Evolutionary conservation across 2,797 vertebrate genomes (phyloP).

Genomic region (Alca torda): DNA sequence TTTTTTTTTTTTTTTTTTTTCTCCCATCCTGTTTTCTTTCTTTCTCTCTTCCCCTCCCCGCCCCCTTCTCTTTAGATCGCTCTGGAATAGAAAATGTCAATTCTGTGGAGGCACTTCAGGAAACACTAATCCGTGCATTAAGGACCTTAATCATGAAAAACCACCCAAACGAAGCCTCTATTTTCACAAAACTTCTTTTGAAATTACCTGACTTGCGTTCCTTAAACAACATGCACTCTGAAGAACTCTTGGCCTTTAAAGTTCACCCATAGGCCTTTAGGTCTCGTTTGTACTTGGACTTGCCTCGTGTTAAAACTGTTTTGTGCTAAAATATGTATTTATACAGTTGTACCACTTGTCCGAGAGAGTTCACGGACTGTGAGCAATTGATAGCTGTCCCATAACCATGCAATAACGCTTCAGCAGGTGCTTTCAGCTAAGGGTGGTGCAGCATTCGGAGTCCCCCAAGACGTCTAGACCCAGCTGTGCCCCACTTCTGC

Average conservation of each 20-base stretch:
- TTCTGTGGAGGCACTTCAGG: conserved; percentile 93
- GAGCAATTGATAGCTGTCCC: conserved; percentile 44
- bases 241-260: conserved; percentile 97
- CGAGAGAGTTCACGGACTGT: conserved; percentile 57
- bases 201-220: conserved; percentile 96
- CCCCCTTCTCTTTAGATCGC: conserved; percentile 81
- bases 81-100: conserved; percentile 93
- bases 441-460: neutral
- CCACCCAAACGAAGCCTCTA: conserved; percentile 89
- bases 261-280: conserved; percentile 85
- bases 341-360: conserved; percentile 64
- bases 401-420: conserved; percentile 62
- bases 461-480: neutral
- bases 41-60: neutral
- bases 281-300: conserved; percentile 53
- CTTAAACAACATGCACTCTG: conserved; percentile 99
- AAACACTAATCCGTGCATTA: conserved; percentile 92
- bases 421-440: conserved; percentile 58
- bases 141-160: conserved; percentile 94
- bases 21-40: neutral
- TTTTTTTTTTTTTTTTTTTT: neutral
- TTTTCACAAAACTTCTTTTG: conserved; percentile 97
- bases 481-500: conserved; percentile 50
- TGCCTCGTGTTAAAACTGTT: conserved; percentile 67
- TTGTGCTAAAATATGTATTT: conserved; percentile 74